Evolutionary conservation across 2,888 invertebrate species (phyloP), one percentile per base, ranked within the genome.

Genomic region (Patella caerulea): DNA sequence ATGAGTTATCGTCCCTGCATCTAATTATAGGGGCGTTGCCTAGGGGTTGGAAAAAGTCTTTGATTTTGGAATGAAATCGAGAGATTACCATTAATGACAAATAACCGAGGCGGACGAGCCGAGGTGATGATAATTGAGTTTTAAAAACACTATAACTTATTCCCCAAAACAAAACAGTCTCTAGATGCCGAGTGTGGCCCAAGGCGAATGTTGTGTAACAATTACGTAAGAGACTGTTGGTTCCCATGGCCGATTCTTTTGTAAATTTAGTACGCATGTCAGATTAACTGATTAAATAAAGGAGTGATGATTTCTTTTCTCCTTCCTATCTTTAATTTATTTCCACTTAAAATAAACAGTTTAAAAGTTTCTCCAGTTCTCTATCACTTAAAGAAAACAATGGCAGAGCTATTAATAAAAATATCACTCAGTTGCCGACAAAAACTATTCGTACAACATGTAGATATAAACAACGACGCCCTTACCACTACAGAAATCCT

Each of bases 311-410:
- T 45, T 45, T 65, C 65, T 24, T 24, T 65, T 24, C 19, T 65
- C 12, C 24, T 65, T 24, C 19, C 19, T 24, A 65, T 65, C 65
- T 65, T 65, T 65, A 65, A 65, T 24, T 65, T 65, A 19, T 24
- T 24, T 65, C 24, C 65, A 65, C 65, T 24, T 24, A 65, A 24
- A 65, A 65, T 65, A 65, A 65, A 65, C 24, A 65, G 65, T 45
- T 45, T 45, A 19, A 65, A 65, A 24, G 65, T 65, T 65, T 19
- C 24, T 65, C 11, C 19, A 65, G 24, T 19, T 24, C 24, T 65
- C 65, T 65, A 24, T 19, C 24, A 24, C 19, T 65, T 65, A 65
- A 24, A 65, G 65, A 24, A 65, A 65, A 65, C 65, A 65, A 65
- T 65, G 24, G 65, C 45, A 65, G 14, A 65, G 65, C 24, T 12